These are phyloP conservation scores for Phanerotoma sp. DNA, from an alignment of 2,888 invertebrate genomes.

Conservation along the genomic window DNA sequence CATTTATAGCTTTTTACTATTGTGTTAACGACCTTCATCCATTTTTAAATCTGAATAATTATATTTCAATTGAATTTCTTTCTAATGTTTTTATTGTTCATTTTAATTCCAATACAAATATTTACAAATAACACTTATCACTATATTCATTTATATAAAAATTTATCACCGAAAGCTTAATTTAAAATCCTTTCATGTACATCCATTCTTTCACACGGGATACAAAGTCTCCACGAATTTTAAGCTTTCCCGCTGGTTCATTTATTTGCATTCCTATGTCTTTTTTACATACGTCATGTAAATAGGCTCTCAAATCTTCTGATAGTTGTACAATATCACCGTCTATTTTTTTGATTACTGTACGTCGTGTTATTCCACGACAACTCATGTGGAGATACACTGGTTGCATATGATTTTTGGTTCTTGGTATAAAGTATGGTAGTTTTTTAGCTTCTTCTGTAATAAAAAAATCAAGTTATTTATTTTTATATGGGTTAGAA, in stretches of 20 bases:
- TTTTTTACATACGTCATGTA: slow-evolving; percentile 62
- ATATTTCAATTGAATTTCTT: not conserved
- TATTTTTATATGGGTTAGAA: too few species aligned
- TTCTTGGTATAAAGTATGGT: slow-evolving; percentile 74
- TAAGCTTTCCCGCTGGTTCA: slow-evolving; percentile 71
- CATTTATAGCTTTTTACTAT: slow-evolving; percentile 10
- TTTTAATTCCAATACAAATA: slow-evolving; percentile 21
- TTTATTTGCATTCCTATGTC: slow-evolving; percentile 69
- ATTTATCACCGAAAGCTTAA: not conserved
- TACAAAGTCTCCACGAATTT: slow-evolving; percentile 75
- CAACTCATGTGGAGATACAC: slow-evolving; percentile 68
- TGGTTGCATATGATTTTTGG: slow-evolving; percentile 80
- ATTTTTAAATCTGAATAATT: not conserved
- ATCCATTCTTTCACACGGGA: slow-evolving; percentile 70
- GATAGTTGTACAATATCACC: slow-evolving; percentile 86
- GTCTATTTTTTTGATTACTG: slow-evolving; percentile 69
- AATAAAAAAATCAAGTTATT: slow-evolving; percentile 29
- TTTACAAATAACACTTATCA: not conserved
- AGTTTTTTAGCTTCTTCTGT: slow-evolving; percentile 58
- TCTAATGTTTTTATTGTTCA: not conserved
- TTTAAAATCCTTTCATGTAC: slow-evolving; percentile 73
- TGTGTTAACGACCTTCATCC: slow-evolving; percentile 9
- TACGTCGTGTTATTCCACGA: slow-evolving; percentile 67
- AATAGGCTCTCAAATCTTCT: slow-evolving; percentile 65
- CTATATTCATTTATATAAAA: not conserved